Evolutionary conservation across 2,888 invertebrate genomes (phyloP), one percentile per base, ranked within the genome.

Genomic region (Phrixothrix hirtus): DNA sequence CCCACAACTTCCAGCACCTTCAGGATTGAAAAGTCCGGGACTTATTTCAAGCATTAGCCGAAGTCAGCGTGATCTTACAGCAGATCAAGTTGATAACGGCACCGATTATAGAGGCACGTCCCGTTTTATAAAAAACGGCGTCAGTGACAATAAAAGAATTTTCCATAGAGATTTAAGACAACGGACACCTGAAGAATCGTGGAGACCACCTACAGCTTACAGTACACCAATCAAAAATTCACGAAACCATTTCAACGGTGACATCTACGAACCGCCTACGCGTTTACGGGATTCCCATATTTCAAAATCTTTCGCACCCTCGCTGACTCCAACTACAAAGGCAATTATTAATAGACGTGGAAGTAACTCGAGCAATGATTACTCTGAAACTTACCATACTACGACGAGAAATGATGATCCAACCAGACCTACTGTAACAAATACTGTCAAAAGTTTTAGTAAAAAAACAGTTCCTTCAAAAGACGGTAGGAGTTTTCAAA

Each of bases 31-130:
- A 72, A 92, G 91, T 71, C 92, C 92, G 0, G 90, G 91, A 29
- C 87, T 93, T 59, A 87, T 93, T 27, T 90, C 91, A 48, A 88
- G 90, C 60, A 88, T 92, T 55, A 91, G 88, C 70, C 83, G 92
- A 58, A 91, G 91, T 73, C 89, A 90, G 69, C 82, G 86, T 55
- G 91, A 92, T 71, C 75, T 92, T 15, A 83, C 85, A 15, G 32
- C 30, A 5, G 85, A 85, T 66, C 83, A 84, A 5, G 52, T 62
- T 67, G 79, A 80, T 1, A 79, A 79, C 63, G 78, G 79, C 16
- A 74, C 78, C 55, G 78, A 77, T 30, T 81, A 81, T 55, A 81
- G 80, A 25, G 81, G 81, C 60, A 81, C 80, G 48, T 78, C 79
- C 38, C 77, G 83, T 66, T 82, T 82, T 63, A 78, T 77, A 1